Base-by-base conservation (phyloP, 1,140 invertebrate genomes). In the Geopemphigus sp. region DNA sequence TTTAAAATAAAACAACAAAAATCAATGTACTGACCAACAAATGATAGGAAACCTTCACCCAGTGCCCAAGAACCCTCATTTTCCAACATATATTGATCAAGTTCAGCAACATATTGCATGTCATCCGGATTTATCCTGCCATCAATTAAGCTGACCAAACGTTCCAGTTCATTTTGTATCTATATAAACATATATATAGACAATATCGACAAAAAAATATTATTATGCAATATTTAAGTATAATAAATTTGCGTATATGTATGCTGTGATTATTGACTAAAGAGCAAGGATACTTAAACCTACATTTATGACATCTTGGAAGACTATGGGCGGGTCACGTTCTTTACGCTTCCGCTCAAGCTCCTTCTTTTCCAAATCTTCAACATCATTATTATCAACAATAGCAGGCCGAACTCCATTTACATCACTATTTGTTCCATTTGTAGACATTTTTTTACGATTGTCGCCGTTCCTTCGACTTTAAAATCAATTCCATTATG, bases 11-110 rank as follows among this genome's bases (percentile, higher is more conserved):
- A 39, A 3, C 8, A 39, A 39, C 8, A 39, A 39, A 39, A 39
- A 39, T 63, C 10, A 10, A 29, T 32, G 19, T 10, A 86, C 87
- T 85, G 80, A 92, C 92, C 92, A 80, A 96, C 90, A 83, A 96
- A 93, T 80, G 89, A 88, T 29, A 96, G 87, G 85, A 96, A 96
- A 82, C 93, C 91, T 82, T 95, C 94, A 2, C 94, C 93, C 14
- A 97, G 87, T 61, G 94, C 94, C 95, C 95, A 96, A 81, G 92
- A 94, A 61, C 95, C 95, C 83, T 95, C 93, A 82, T 94, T 92
- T 81, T 93, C 92, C 80, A 95, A 86, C 83, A 95, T 90, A 86
- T 96, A 97, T 84, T 94, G 92, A 83, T 92, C 89, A 80, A 97
- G 86, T 87, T 97, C 94, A 82, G 91, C 89, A 82, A 94, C 86